These are phyloP conservation scores for Brachyalestes nurse DNA, from an alignment of 2,797 vertebrate genomes.

Conservation along the genomic window DNA sequence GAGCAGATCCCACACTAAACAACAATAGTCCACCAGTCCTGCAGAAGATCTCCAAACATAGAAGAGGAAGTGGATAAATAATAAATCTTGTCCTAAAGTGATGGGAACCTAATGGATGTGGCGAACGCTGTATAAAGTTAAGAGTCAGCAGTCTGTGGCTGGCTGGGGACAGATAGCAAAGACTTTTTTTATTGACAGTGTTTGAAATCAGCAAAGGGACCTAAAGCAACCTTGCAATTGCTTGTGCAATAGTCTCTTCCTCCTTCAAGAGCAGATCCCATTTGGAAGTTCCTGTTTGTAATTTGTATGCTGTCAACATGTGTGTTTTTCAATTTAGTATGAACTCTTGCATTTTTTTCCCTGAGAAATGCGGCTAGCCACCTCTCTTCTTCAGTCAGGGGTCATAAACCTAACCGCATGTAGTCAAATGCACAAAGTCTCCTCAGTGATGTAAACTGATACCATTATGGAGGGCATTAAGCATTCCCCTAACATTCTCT, in stretches of 20 bases:
- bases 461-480: conserved; percentile 73
- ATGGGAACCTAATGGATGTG: conserved; percentile 58
- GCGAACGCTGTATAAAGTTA: conserved; percentile 40
- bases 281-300: not conserved
- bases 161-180: conserved; percentile 40
- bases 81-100: conserved; percentile 53
- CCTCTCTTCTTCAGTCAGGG: conserved; percentile 50
- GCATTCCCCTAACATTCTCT: conserved; percentile 70
- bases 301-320: conserved; percentile 19
- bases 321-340: conserved; percentile 40
- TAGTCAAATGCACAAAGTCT: conserved; percentile 54
- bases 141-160: conserved; percentile 49
- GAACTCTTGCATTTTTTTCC: conserved; percentile 21
- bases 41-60: conserved; percentile 48
- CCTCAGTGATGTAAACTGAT: conserved; percentile 73
- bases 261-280: conserved; percentile 22
- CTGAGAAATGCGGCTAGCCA: conserved; percentile 39
- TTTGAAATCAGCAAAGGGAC: conserved; percentile 14
- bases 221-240: conserved; percentile 12
- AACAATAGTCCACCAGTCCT: conserved; percentile 27
- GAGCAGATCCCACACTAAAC: conserved; percentile 29
- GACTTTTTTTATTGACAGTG: conserved; percentile 36
- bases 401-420: conserved; percentile 51
- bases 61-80: conserved; percentile 57
- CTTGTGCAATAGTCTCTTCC: conserved; percentile 16